Base-by-base conservation (phyloP, 2,113 vertebrate species). In the Melanerpes formicivorus region DNA sequence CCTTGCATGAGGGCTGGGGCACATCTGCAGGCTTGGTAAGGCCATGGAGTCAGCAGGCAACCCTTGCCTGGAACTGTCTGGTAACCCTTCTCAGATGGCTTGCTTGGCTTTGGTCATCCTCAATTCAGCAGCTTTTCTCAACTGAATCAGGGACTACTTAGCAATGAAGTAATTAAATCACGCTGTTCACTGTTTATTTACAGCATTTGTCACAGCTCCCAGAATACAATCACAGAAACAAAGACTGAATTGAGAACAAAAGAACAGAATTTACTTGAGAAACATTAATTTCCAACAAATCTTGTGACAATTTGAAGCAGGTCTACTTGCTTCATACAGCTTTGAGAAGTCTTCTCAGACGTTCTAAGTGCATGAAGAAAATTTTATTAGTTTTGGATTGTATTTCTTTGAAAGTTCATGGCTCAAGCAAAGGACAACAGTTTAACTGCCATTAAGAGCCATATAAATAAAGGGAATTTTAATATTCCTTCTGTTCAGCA, bases 231-330 rank as follows among this genome's bases (percentile, higher is more conserved):
- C n/a, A 64, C 2, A 3, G 84, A 87, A 95, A 87, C 52, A 81
- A 90, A 88, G 87, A 48, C 60, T 59, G 71, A 83, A 74, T 19
- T 83, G 64, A 90, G 74, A 94, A 92, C 59, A 94, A 88, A 92
- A 87, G 25, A 37, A 90, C 50, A 27, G 17, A 84, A 70, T 30
- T 76, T 79, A 77, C 5, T 71, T 60, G 84, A 60, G 22, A 83
- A 84, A 89, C 90, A 25, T 64, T 63, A 63, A 87, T 87, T 54
- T 71, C 48, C 55, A 55, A 26, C 18, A 83, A 67, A 55, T 88
- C 73, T 77, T 30, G 16, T 82, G 70, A 59, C 14, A 9, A 56
- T 88, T 84, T 80, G 74, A 88, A 90, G 8, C 0, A 0, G 29
- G 26, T 67, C 48, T 85, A 10, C 50, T 79, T 80, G 60, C 60